Evolutionary conservation across 2,797 vertebrate species (phyloP), one percentile per base, ranked within the genome.

Genomic region (Fringilla coelebs): DNA sequence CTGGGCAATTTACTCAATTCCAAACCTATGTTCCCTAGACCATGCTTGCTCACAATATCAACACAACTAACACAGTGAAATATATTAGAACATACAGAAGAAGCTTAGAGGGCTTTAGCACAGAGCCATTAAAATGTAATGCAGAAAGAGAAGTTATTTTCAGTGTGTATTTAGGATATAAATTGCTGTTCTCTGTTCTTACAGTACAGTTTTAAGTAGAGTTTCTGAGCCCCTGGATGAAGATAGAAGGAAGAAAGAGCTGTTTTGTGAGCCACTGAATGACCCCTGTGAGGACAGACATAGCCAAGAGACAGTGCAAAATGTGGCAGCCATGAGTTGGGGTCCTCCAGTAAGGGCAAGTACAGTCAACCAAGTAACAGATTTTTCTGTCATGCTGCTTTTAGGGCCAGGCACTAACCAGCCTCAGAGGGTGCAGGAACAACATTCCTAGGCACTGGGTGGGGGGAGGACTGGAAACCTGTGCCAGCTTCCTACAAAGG

Each of bases 261-360:
- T 76, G 14, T 40, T 82, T 54, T 3, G 0, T 71, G 16, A 85
- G 20, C 21, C 55, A 54, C 17, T 38, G 17, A 66, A 76, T 3
- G 0, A 25, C 11, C 8, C 5, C 34, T 36, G 9, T 8, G 8
- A 93, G 17, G 5, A 60, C 19, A 3, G 55, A 70, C 21, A 45
- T 1, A n/a, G 51, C 28, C 48, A 85, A 73, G 15, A 7, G 40
- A 82, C 28, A 51, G 25, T 2, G 11, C 11, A 74, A 89, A 36
- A 25, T 11, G 11, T 19, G 14, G 6, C 18, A 61, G 49, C 9
- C n/a, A 40, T 49, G n/a, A 54, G 3, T 2, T 28, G 25, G 32
- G 24, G 19, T 61, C 21, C 38, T 48, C 26, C 49, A 82, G 45
- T 1, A 1, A 74, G 7, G 7, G 17, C 0, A 0, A 67, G 6